phyloP scores from a whole-genome alignment of 2,113 vertebrate species.

The Perca fluviatilis region DNA sequence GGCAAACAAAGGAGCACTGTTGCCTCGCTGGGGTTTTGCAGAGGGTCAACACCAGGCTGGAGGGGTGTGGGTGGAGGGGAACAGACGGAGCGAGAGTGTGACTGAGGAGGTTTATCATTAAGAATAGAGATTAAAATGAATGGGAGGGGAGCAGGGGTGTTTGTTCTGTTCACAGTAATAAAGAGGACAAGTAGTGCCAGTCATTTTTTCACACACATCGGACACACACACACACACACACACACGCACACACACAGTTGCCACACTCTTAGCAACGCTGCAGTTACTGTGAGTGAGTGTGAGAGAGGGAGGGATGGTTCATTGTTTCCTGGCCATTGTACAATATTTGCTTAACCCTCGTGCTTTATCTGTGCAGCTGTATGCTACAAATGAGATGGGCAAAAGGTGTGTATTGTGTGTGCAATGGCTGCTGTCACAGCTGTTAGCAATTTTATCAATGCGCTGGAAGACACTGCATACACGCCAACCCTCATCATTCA shows the following conservation, averaged over 20 bases:
- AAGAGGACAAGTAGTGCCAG: conserved; percentile 76
- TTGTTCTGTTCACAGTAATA: conserved; percentile 70
- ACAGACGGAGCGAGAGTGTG: conserved; percentile 50
- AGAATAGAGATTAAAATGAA: conserved; percentile 83
- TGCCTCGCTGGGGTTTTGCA: conserved; percentile 75
- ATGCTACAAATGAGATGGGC: conserved; percentile 73
- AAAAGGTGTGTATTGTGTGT: conserved; percentile 31
- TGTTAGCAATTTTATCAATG: conserved; percentile 74
- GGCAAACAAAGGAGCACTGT: conserved; percentile 94
- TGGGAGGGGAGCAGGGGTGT: conserved; percentile 64
- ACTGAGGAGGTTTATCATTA: conserved; percentile 72
- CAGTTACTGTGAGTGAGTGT: conserved; percentile 43
- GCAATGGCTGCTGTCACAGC: conserved; percentile 65
- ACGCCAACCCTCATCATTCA: conserved; percentile 32
- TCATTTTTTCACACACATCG: conserved; percentile 54
- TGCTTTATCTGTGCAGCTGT: conserved; percentile 85
- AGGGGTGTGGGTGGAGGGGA: conserved; percentile 54
- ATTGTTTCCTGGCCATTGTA: conserved; percentile 82
- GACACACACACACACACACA: conserved; percentile 14
- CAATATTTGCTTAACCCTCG: conserved; percentile 83
- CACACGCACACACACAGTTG: conserved; percentile 34
- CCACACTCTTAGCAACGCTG: conserved; percentile 22
- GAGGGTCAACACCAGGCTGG: conserved; percentile 69
- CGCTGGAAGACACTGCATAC: conserved; percentile 47
- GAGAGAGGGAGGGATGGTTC: conserved; percentile 45